These are phyloP conservation scores for Steinernema carpocapsae DNA, from an alignment of 2,888 invertebrate genomes.

Conservation along the genomic window DNA sequence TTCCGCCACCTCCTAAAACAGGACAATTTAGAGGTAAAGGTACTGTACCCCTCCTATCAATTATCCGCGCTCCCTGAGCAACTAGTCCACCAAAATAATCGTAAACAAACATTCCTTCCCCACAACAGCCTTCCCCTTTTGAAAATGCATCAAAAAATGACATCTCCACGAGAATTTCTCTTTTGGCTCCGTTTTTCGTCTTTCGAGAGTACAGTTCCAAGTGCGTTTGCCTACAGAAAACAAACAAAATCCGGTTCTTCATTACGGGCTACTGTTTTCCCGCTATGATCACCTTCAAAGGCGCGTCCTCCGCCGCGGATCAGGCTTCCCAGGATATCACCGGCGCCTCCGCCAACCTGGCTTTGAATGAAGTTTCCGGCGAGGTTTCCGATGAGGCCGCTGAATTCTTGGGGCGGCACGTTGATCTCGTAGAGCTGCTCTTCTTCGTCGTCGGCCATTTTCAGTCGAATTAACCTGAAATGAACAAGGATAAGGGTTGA, in stretches of 20 bases:
- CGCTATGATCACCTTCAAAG: slow-evolving; percentile 6
- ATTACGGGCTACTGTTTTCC: no score
- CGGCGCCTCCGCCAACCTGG: slow-evolving; percentile 21
- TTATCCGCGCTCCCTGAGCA: neutral
- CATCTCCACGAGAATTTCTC: neutral
- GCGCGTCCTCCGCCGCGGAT: slow-evolving; percentile 10
- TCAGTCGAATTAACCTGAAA: slow-evolving; percentile 9
- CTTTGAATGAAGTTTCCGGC: slow-evolving; percentile 20
- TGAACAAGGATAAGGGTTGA: neutral
- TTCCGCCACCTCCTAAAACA: slow-evolving; percentile 41
- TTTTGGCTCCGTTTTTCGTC: neutral
- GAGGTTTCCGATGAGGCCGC: slow-evolving; percentile 34
- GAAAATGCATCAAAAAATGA: neutral
- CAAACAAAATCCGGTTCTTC: neutral
- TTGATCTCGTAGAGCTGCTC: slow-evolving; percentile 24
- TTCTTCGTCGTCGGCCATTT: slow-evolving; percentile 27
- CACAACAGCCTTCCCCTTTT: no score
- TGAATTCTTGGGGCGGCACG: slow-evolving; percentile 29
- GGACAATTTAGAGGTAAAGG: slow-evolving; percentile 45
- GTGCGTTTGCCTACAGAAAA: neutral
- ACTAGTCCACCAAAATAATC: neutral
- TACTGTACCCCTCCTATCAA: slow-evolving; percentile 35
- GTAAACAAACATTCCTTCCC: no score
- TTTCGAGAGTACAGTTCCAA: neutral
- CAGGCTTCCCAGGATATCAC: slow-evolving; percentile 10